Evolutionary conservation across 2,113 vertebrate species (phyloP).

Genomic region (Oreotrochilus melanogaster): DNA sequence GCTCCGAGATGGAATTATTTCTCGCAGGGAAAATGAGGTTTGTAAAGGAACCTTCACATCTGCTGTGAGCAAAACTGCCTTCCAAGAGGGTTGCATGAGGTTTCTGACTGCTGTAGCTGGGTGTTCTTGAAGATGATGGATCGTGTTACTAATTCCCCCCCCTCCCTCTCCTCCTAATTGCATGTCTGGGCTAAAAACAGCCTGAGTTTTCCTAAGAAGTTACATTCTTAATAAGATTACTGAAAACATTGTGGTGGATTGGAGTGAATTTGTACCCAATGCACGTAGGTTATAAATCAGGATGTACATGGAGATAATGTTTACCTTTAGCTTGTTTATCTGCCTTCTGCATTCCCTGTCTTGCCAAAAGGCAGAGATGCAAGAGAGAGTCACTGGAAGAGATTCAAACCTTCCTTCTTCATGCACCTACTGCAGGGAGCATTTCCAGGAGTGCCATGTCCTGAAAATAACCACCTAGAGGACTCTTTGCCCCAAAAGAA

Average conservation of each 20-base stretch:
- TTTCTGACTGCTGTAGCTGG: constrained; percentile 46
- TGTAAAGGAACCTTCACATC: neutral
- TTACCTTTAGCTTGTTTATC: constrained; percentile 79
- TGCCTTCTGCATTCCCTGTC: constrained; percentile 26
- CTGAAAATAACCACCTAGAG: neutral
- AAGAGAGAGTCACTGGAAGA: constrained; percentile 52
- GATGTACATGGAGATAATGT: constrained; percentile 60
- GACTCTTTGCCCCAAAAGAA: neutral
- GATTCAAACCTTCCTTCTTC: constrained; percentile 65
- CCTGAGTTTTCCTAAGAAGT: constrained; percentile 80
- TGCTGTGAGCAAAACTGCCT: constrained; percentile 36
- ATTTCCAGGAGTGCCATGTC: neutral
- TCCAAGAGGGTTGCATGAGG: constrained; percentile 59
- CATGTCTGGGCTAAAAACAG: constrained; percentile 82
- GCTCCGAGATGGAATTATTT: neutral
- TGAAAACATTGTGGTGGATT: constrained; percentile 69
- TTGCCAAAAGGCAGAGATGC: constrained; percentile 49
- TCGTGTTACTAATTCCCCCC: constrained; percentile 79
- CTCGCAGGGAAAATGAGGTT: neutral
- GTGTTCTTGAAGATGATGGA: constrained; percentile 65
- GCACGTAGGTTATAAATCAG: constrained; percentile 67
- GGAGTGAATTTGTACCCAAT: constrained; percentile 49
- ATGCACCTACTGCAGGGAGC: constrained; percentile 29
- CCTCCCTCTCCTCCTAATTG: constrained; percentile 66
- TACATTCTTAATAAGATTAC: constrained; percentile 74